These are phyloP conservation scores for Montipora foliosa DNA, from an alignment of 64 coral and sea anemone genomes.

Conservation along the genomic window DNA sequence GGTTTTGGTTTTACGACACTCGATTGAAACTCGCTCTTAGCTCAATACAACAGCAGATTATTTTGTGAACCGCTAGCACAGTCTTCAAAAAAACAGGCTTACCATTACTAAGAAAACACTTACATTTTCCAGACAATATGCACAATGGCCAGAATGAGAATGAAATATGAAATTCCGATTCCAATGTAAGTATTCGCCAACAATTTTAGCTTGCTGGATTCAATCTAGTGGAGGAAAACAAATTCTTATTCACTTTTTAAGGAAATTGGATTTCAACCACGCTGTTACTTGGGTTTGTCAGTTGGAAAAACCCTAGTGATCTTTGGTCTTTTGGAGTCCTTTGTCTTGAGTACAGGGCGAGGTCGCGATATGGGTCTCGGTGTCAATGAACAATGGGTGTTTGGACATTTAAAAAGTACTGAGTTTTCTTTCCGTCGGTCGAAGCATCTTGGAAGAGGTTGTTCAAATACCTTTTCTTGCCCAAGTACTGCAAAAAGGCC, in stretches of 20 bases:
- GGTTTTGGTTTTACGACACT: too few species aligned
- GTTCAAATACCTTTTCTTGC: conserved; percentile 68
- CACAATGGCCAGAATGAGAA: conserved; percentile 71
- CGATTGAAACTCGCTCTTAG: too few species aligned
- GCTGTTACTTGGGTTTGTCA: too few species aligned
- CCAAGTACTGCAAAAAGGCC: conserved; percentile 86
- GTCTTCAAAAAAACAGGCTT: background rate
- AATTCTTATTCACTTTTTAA: background rate
- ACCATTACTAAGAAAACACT: background rate
- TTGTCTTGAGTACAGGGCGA: too few species aligned
- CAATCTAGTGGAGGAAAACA: conserved; percentile 23
- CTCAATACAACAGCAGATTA: background rate
- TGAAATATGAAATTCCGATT: conserved; percentile 76
- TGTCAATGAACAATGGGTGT: background rate
- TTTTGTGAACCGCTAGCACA: background rate
- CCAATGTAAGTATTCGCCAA: conserved; percentile 85
- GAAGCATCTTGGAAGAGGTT: background rate
- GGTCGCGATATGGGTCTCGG: too few species aligned
- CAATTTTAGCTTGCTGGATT: conserved; percentile 36
- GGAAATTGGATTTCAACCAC: background rate
- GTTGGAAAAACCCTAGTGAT: too few species aligned
- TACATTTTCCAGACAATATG: conserved; percentile 93
- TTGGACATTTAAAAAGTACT: background rate
- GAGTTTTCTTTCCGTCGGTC: too few species aligned
- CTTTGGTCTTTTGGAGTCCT: too few species aligned